Percentiles rank a stretch among this genome's conserved stretches.
Conservation (phyloP, 2,113 vertebrate genomes). For the Poeciliopsis turrubarensis region DNA sequence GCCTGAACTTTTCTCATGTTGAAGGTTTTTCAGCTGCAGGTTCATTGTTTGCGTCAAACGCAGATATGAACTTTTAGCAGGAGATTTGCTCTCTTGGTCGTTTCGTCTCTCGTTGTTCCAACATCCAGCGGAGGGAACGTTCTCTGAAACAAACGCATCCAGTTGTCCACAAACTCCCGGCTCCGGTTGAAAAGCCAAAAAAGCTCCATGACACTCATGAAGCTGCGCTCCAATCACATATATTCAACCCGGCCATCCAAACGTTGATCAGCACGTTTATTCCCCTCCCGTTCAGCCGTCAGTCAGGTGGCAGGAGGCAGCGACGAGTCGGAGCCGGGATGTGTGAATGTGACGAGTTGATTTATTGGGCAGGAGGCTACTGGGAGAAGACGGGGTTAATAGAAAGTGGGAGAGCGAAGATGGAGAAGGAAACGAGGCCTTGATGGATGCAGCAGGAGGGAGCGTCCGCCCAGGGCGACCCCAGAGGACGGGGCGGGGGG, state of each 20-base stretch:
- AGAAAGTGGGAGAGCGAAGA: conserved; percentile 15
- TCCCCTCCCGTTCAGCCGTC: conserved; percentile 50
- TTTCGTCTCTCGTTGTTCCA: background rate
- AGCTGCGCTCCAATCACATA: conserved; percentile 28
- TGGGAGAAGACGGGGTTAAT: conserved; percentile 42
- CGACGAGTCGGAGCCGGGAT: conserved; percentile 29
- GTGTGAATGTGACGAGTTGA: conserved; percentile 38
- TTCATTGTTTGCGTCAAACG: no score
- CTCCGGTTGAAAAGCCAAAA: background rate
- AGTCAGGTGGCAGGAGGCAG: conserved; percentile 50
- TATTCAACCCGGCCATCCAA: conserved; percentile 20
- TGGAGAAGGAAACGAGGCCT: conserved; percentile 4
- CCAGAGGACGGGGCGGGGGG: background rate
- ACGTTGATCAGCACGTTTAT: conserved; percentile 31
- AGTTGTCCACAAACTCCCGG: background rate
- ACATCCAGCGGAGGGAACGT: background rate
- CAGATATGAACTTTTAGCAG: no score
- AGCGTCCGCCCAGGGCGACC: conserved; percentile 3
- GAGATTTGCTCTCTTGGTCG: background rate
- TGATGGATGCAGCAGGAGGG: background rate
- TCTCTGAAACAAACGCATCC: background rate
- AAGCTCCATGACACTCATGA: conserved; percentile 19
- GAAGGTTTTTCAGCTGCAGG: no score
- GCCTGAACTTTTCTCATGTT: no score
- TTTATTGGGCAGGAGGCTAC: conserved; percentile 36